Base-by-base conservation (phyloP, 2,797 vertebrate species). In the Lepidocolaptes lacrymiger region DNA sequence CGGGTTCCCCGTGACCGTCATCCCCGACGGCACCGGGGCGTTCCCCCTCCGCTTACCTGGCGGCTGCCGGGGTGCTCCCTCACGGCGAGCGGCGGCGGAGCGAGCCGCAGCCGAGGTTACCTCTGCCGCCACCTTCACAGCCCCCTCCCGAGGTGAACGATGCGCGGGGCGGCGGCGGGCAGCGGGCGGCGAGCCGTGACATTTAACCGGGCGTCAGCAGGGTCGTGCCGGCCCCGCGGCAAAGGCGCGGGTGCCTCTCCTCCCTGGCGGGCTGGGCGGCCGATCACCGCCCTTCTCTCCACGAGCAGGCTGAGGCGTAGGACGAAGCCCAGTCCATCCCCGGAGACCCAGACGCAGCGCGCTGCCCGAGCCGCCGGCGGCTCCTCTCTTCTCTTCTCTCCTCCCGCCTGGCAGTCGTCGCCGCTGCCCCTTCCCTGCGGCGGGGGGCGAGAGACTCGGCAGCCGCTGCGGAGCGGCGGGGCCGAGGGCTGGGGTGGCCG, bases 271-370 rank as follows among this genome's bases (percentile, higher is more conserved):
- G 66, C 39, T 72, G 26, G 58, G 72, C 77, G 14, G 58, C 55
- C 10, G 72, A 69, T 94, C 36, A 92, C 79, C 76, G 79, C 75
- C 67, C 62, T 92, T 48, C 84, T 85, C 62, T 81, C 48, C 43
- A 48, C 66, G 52, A 36, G 62, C 80, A 81, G 26, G 62, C 48
- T 69, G 66, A 79, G 58, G 19, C 30, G 51, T 61, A 63, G 78
- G 78, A 76, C 34, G 89, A 94, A 94, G 41, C 89, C 74, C 82
- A 55, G 94, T 93, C 92, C 94, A 93, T 95, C 61, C 69, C 89
- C 82, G n/a, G 86, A 87, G 89, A 86, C 55, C 21, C 18, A 76
- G 69, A 72, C 69, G 69, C 91, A 63, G 89, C 44, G 73, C 48
- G 34, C 52, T 73, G 44, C 39, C 32, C 58, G 19, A 72, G 49